Evolutionary conservation across 2,888 invertebrate genomes (phyloP), one percentile per base, ranked within the genome.

Genomic region (Mesoligia furuncula): DNA sequence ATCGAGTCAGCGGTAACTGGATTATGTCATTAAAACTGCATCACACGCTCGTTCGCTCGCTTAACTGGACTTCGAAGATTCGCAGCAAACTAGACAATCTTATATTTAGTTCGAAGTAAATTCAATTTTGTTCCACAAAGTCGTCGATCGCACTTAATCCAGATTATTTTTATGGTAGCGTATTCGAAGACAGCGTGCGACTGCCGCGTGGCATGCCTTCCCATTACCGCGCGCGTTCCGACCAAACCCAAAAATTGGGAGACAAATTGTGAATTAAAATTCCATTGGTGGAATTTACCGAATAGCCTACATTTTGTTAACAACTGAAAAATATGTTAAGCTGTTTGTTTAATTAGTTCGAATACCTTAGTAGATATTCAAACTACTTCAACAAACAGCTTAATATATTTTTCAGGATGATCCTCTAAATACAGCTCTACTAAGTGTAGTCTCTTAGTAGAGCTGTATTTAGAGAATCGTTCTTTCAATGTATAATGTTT

Each of bases 21-120:
- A 95, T 95, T 95, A 95, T 94, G 93, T 94, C 95, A 96, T 96
- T 95, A 96, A 95, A 95, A 94, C 94, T 95, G 94, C 95, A 95
- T 95, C 95, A 93, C 89, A 92, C 91, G 92, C 90, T 91, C 91
- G 91, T 92, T 91, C 92, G 90, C 87, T 91, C 85, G 84, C 83
- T 90, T 95, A 95, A 95, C 95, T 94, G 95, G 93, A 95, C 94
- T 93, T 92, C 87, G 88, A 90, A 92, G 91, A 91, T 89, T 86
- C 85, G 85, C 74, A 73, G 27, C 68, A 51, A 82, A 70, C 45
- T 75, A 78, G 67, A 80, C 69, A 77, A 82, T 69, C 77, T 77
- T 78, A 77, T 77, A 86, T 74, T 77, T 76, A 71, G 75, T 76
- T 81, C 51, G 17, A 13, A 76, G 71, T 76, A 73, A 78, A 81